Evolutionary conservation across 2,888 invertebrate species (phyloP), one percentile per base, ranked within the genome.

Genomic region (Tachina fera): DNA sequence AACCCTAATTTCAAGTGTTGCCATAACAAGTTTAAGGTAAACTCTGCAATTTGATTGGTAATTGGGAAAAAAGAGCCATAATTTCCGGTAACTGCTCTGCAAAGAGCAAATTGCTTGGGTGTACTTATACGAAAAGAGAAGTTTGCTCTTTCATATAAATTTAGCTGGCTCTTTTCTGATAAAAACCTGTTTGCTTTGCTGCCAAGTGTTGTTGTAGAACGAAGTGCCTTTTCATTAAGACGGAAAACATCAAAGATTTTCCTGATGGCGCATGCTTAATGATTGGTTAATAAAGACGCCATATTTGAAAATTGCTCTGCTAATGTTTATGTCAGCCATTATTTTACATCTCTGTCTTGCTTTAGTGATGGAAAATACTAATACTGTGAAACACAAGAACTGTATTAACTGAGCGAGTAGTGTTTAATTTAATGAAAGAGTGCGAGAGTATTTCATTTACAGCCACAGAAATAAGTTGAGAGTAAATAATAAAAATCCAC

Each of bases 271-370:
- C 92, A 92, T 92, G 92, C 90, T 90, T 91, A 91, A 86, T 91
- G 92, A 92, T 92, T 92, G 93, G 93, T 84, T 88, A 88, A 89
- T 90, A 90, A 90, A 88, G 91, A 90, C 93, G 92, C 92, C 92
- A 92, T 92, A 91, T 92, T 92, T 92, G 90, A 92, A 92, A 90
- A 91, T 91, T 89, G 87, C 87, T 86, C 89, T 88, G 89, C 83
- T 87, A 88, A 88, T 81, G 78, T 87, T 88, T 88, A 88, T 88
- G 90, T 82, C 88, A 75, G 4, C 56, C 58, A 77, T 83, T 83
- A 71, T 72, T 71, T 56, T 58, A 6, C 87, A 70, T 88, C 87
- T 87, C 77, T 63, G 79, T 84, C 82, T 41, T 71, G 47, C 67
- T 31, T 41, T 74, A 83, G 41, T 60, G 65, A 41, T 58, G 14